Evolutionary conservation across 2,888 invertebrate species (phyloP).

Genomic region (Artemia sinica): DNA sequence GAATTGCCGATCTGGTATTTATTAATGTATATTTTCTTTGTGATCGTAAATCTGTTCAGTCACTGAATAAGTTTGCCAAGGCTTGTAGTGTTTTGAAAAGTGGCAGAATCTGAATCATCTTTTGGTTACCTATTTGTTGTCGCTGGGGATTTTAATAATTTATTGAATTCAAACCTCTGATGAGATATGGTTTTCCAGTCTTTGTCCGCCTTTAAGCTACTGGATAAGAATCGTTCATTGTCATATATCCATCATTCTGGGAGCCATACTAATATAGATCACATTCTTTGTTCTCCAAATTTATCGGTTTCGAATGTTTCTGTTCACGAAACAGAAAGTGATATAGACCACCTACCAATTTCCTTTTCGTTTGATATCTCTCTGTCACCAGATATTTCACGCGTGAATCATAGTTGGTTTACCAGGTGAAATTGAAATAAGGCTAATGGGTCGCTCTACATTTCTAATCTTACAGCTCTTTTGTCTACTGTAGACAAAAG

Average conservation of each 20-base stretch:
- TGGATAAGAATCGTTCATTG: slow-evolving; percentile 9
- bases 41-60: slow-evolving; percentile 4
- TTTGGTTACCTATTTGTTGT: slow-evolving; percentile 7
- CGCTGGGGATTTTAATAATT: slow-evolving; percentile 12
- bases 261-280: too few species aligned
- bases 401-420: too few species aligned
- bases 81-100: slow-evolving; percentile 10
- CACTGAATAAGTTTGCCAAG: slow-evolving; percentile 12
- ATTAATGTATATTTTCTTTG: slow-evolving; percentile 6
- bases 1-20: slow-evolving; percentile 3
- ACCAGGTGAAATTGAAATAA: not conserved
- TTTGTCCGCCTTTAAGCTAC: slow-evolving; percentile 3
- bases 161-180: slow-evolving; percentile 9
- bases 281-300: too few species aligned
- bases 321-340: too few species aligned
- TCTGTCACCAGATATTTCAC: too few species aligned
- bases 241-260: not conserved
- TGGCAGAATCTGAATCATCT: slow-evolving; percentile 6
- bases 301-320: too few species aligned
- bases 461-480: not conserved
- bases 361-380: too few species aligned
- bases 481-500: too few species aligned
- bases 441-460: not conserved
- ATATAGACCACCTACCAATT: too few species aligned
- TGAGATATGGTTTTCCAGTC: slow-evolving; percentile 4